Percentiles rank a stretch among this genome's conserved stretches.
Evolutionary conservation across 2,113 vertebrate genomes (phyloP).

Genomic region (Poeciliopsis retropinna): DNA sequence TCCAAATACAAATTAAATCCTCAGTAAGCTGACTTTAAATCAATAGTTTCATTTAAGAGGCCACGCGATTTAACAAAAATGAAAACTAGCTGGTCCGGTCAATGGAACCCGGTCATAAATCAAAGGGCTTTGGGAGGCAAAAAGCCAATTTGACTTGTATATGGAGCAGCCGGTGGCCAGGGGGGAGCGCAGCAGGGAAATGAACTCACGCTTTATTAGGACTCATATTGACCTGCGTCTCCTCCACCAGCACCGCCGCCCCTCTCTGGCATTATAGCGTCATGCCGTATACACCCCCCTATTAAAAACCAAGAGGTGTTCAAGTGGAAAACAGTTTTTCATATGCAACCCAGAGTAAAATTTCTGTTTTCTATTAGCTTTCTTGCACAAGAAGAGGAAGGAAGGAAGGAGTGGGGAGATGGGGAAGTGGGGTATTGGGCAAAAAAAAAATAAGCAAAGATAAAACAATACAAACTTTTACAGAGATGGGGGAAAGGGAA

Average conservation of each 20-base stretch:
- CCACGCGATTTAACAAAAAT: conserved; percentile 98
- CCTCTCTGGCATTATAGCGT: conserved; percentile 45
- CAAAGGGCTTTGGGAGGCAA: conserved; percentile 90
- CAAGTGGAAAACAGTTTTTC: conserved; percentile 53
- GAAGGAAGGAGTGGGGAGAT: too few species aligned
- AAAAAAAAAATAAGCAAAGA: conserved; percentile 18
- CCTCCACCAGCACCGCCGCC: conserved; percentile 62
- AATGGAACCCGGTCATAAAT: conserved; percentile 97
- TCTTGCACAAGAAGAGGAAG: conserved; percentile 39
- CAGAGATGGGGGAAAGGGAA: conserved; percentile 48
- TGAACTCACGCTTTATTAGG: conserved; percentile 83
- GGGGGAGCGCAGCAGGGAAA: conserved; percentile 81
- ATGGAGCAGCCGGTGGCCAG: conserved; percentile 84
- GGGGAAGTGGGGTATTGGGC: background rate
- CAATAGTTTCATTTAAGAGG: conserved; percentile 99
- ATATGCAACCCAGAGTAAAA: conserved; percentile 40
- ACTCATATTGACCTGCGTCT: conserved; percentile 81
- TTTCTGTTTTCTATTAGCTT: conserved; percentile 32
- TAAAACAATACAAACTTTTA: conserved; percentile 62
- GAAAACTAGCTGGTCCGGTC: conserved; percentile 97
- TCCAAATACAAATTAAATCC: conserved; percentile 99
- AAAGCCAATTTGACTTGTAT: conserved; percentile 97
- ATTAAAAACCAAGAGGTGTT: conserved; percentile 54
- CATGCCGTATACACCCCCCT: conserved; percentile 45
- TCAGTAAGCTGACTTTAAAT: conserved; percentile 98